phyloP scores from a whole-genome alignment of 1,140 invertebrate species.

The Habropoda laboriosa region DNA sequence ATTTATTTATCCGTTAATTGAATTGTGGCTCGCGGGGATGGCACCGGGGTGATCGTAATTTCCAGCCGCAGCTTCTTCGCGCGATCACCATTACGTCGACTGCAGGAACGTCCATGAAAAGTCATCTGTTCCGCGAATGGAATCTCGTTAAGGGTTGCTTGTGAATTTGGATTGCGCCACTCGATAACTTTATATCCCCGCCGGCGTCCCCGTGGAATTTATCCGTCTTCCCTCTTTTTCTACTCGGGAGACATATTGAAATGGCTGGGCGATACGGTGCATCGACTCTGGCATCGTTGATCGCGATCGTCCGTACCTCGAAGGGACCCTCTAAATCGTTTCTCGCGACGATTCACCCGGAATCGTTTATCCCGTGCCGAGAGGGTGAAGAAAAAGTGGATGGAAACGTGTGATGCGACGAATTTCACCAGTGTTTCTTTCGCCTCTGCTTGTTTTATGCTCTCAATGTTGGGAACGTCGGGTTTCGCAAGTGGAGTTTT shows the following conservation, averaged over 20 bases:
- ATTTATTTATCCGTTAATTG: conserved; percentile 20
- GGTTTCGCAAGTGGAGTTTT: not conserved
- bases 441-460: not conserved
- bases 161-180: not conserved
- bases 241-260: not conserved
- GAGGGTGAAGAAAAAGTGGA: too few species aligned
- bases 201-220: not conserved
- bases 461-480: not conserved
- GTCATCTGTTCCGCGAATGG: conserved; percentile 7
- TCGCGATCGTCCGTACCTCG: not conserved
- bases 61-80: not conserved
- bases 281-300: not conserved
- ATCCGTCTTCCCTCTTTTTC: not conserved
- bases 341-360: not conserved
- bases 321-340: not conserved
- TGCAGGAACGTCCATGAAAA: conserved; percentile 14
- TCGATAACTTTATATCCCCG: conserved; percentile 18
- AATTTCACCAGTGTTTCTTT: not conserved
- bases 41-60: conserved; percentile 1
- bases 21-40: not conserved
- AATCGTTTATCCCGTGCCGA: not conserved
- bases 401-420: not conserved
- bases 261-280: not conserved
- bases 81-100: not conserved
- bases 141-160: conserved; percentile 8